Evolutionary conservation across 2,113 vertebrate species (phyloP), one percentile per base, ranked within the genome.

Genomic region (Pyxicephalus adspersus): DNA sequence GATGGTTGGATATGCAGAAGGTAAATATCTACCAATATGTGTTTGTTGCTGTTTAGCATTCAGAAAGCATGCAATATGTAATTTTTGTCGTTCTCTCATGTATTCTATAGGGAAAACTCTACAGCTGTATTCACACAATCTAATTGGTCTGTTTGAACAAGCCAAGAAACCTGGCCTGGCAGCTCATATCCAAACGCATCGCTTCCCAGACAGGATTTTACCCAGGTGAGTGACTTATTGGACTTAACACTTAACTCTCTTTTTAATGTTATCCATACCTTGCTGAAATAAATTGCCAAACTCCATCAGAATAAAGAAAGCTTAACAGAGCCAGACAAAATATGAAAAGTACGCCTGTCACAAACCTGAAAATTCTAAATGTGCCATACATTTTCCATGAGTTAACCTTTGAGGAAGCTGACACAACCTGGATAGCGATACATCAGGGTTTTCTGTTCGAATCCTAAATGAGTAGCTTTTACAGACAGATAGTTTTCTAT

Each of bases 101-200:
- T 88, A 51, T 85, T 75, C 88, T 79, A 0, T 83, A 99, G 98
- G 98, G 81, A 98, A 96, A 93, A 95, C 95, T 16, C 97, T 98
- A 91, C 98, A 99, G 84, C 94, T 99, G 70, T 99, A 99, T 87
- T 98, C 98, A 83, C 98, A 99, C 85, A 99, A 98, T 86, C 93
- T 99, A 83, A 97, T 97, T 82, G 98, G 96, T 51, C 93, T 98
- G 87, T 99, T 99, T 84, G 98, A 99, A 90, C 98, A 98, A 94
- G 95, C 98, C 85, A 97, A 92, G 90, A 99, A 98, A 79, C 96
- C 96, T 17, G 98, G 97, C 84, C 90, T 99, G 77, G 97, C 96
- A 6, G 94, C 96, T 85, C 98, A 99, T 76, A 97, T 99, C 75
- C 97, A 98, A 85, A 98, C 97, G 29, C 98, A 99, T 61, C 93